phyloP scores from a whole-genome alignment of 2,888 invertebrate species.

The Dynastes tityus region DNA sequence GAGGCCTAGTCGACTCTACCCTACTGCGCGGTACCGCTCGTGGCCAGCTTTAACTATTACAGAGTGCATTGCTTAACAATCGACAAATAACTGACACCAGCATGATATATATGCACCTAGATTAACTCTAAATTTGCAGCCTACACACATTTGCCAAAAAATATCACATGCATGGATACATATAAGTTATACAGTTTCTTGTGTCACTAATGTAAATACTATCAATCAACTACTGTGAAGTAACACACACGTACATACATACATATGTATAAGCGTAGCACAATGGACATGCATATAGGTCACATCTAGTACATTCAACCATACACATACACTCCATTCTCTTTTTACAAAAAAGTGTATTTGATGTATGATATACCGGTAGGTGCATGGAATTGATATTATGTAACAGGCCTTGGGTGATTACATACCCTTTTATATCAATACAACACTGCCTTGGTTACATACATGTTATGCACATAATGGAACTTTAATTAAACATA shows the following conservation, averaged over 20 bases:
- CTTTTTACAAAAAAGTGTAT: constrained; percentile 24
- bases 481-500: no score
- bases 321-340: constrained; percentile 11
- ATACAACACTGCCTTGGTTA: no score
- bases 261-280: neutral
- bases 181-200: constrained; percentile 1
- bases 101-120: no score
- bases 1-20: no score
- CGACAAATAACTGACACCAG: no score
- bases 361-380: constrained; percentile 22
- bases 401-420: neutral
- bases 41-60: no score
- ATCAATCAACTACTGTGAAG: neutral
- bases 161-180: neutral
- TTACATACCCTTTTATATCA: neutral
- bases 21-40: no score
- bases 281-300: constrained; percentile 12
- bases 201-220: constrained; percentile 1
- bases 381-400: constrained; percentile 2
- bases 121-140: no score
- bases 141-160: no score
- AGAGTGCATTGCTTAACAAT: no score
- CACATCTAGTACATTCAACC: constrained; percentile 16
- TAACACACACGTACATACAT: neutral
- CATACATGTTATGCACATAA: no score